A percentile compares a stretch with the other conserved stretches of the same genome.
Evolutionary conservation across 2,797 vertebrate species (phyloP).

Genomic region (Pseudocheirus occidentalis): DNA sequence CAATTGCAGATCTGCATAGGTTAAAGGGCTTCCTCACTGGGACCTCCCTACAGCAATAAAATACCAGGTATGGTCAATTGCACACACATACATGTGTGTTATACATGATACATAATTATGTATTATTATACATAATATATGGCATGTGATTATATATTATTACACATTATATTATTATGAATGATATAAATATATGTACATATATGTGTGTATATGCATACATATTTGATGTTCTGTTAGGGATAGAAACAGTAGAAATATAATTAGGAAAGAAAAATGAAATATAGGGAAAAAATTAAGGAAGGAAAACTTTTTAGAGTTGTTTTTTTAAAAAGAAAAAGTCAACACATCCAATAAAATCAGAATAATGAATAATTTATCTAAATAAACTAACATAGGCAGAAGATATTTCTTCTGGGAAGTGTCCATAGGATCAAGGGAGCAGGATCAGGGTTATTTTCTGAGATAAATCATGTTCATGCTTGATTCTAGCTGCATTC

Average conservation of each 20-base stretch:
- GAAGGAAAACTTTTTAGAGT: background rate
- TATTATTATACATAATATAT: background rate
- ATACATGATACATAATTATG: background rate
- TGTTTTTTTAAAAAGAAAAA: background rate
- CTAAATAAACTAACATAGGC: constrained; percentile 16
- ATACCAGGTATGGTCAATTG: background rate
- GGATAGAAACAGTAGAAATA: background rate
- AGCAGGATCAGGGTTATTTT: background rate
- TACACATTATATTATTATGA: background rate
- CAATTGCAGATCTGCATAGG: background rate
- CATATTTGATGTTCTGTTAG: background rate
- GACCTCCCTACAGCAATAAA: background rate
- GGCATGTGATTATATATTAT: background rate
- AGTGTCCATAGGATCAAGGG: background rate
- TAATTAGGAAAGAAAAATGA: background rate
- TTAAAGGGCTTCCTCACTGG: background rate
- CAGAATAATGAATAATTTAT: background rate
- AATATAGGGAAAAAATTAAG: background rate
- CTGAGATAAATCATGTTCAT: background rate
- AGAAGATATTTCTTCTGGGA: background rate
- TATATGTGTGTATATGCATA: background rate
- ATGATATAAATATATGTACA: background rate
- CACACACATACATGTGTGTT: background rate
- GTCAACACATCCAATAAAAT: background rate
- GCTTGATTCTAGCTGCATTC: background rate